These are phyloP conservation scores for Syngnathus floridae DNA, from an alignment of 2,113 vertebrate species.

Conservation along the genomic window DNA sequence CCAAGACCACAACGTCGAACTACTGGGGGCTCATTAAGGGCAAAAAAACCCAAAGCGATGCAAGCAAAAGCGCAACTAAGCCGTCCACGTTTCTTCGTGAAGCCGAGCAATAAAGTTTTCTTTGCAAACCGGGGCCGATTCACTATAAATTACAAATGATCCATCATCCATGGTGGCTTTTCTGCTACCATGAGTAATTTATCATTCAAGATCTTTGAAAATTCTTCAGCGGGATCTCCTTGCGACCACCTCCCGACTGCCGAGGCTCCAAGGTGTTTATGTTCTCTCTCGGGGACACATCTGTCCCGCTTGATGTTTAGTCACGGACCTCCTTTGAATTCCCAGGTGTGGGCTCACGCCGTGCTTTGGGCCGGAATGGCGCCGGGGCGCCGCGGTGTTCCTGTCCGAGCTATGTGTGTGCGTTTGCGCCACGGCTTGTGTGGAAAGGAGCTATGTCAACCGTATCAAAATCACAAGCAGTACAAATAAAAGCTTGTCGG, in stretches of 20 bases:
- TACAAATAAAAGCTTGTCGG: not conserved
- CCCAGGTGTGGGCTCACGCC: constrained; percentile 53
- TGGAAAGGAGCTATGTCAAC: not conserved
- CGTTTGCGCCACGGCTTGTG: not conserved
- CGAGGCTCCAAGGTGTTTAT: constrained; percentile 29
- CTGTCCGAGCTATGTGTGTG: constrained; percentile 1
- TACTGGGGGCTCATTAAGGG: not conserved
- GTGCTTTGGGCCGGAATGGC: constrained; percentile 27
- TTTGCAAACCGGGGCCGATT: too few relatives aligned
- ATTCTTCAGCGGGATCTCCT: not conserved
- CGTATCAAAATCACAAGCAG: not conserved
- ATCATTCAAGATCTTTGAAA: not conserved
- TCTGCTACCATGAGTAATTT: not conserved
- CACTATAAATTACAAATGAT: not conserved
- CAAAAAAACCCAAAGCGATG: not conserved
- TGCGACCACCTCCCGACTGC: not conserved
- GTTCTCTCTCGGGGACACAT: constrained; percentile 40
- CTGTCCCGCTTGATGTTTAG: constrained; percentile 47
- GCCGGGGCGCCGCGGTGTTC: constrained; percentile 23
- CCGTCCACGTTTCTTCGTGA: not conserved
- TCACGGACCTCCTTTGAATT: constrained; percentile 38
- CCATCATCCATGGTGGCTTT: not conserved
- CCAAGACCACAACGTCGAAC: too few relatives aligned
- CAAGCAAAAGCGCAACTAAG: not conserved
- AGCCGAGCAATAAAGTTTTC: too few relatives aligned